Conservation (phyloP, 2,113 vertebrate species). For the Propithecus coquereli region DNA sequence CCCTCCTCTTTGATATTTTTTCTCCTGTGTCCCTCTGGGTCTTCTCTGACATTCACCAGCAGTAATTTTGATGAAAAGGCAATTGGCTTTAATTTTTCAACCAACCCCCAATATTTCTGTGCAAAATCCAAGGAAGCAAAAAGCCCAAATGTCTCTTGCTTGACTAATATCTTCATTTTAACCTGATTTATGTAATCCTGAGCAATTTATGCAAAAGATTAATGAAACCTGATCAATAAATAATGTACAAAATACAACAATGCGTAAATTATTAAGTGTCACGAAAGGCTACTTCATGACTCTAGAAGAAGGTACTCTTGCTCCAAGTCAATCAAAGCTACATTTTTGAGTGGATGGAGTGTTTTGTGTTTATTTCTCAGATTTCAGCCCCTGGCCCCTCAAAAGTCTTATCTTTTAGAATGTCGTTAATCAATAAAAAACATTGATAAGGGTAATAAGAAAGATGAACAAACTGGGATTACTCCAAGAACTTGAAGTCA, state of each 20-base stretch:
- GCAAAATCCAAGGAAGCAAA: conserved; percentile 20
- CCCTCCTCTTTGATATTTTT: neutral
- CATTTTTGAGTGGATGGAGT: neutral
- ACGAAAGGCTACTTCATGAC: neutral
- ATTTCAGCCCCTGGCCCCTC: neutral
- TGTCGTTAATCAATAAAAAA: neutral
- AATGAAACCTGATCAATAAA: neutral
- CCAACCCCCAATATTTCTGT: neutral
- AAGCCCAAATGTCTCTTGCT: neutral
- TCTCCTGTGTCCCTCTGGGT: neutral
- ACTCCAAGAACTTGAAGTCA: neutral
- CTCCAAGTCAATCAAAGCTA: neutral
- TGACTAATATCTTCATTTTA: conserved; percentile 31
- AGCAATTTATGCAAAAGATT: neutral
- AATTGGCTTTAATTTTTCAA: neutral
- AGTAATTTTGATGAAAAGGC: neutral
- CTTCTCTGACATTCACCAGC: neutral
- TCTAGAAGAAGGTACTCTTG: neutral
- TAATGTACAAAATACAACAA: neutral
- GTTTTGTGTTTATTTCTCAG: neutral
- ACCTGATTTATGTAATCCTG: neutral
- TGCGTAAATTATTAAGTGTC: neutral
- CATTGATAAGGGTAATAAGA: neutral
- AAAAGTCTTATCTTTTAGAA: neutral
- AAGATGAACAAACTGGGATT: neutral